Conservation (phyloP, 2,797 vertebrate species). For the Decapterus maruadsi region DNA sequence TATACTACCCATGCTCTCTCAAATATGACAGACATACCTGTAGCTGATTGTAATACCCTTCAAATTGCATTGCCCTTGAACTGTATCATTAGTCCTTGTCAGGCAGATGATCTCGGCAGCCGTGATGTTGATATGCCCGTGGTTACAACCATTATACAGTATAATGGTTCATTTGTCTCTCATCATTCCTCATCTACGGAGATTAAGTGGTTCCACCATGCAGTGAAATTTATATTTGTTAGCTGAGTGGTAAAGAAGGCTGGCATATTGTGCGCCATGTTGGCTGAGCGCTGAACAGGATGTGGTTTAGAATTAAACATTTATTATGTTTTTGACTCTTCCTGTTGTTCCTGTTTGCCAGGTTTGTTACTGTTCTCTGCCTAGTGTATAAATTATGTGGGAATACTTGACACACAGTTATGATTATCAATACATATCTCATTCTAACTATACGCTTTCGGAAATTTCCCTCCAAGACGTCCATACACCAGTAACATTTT, state of each 20-base stretch:
- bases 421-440: not conserved
- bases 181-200: conserved; percentile 38
- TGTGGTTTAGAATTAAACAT: conserved; percentile 26
- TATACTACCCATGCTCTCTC: conserved; percentile 1
- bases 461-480: too few species aligned
- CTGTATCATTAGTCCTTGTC: conserved; percentile 55
- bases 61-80: conserved; percentile 69
- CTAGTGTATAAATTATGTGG: conserved; percentile 13
- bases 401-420: not conserved
- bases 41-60: conserved; percentile 36
- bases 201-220: conserved; percentile 30
- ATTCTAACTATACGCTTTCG: too few species aligned
- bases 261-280: conserved; percentile 12
- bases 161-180: conserved; percentile 54
- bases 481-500: too few species aligned
- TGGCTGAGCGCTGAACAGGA: conserved; percentile 15
- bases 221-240: conserved; percentile 31
- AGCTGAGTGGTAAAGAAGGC: not conserved
- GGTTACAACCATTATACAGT: conserved; percentile 37
- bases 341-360: not conserved
- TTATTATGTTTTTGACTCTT: conserved; percentile 14
- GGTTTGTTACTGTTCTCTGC: not conserved
- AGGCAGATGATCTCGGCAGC: conserved; percentile 43
- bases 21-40: conserved; percentile 28
- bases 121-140: conserved; percentile 39